phyloP scores from a whole-genome alignment of 2,797 vertebrate genomes.

The Benthosema pterotum region DNA sequence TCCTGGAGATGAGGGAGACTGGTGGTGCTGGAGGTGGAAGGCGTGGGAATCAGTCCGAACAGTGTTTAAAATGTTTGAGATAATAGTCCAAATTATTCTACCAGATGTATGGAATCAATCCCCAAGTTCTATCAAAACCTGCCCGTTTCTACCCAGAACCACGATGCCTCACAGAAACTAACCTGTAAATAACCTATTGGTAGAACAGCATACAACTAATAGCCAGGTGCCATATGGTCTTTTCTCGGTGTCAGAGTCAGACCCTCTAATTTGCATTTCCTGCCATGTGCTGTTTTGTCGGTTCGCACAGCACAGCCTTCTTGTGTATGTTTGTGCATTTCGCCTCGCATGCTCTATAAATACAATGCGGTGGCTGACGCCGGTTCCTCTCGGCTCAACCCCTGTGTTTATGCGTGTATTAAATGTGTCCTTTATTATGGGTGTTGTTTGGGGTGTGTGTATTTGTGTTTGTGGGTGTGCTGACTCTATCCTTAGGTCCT shows the following conservation, averaged over 20 bases:
- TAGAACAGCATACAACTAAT: conserved; percentile 5
- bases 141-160: no score
- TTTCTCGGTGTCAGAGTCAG: conserved; percentile 27
- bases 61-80: not conserved
- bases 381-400: conserved; percentile 55
- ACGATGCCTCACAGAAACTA: no score
- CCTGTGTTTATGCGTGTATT: conserved; percentile 56
- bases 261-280: conserved; percentile 61
- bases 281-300: conserved; percentile 41
- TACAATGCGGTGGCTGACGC: conserved; percentile 70
- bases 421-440: conserved; percentile 37
- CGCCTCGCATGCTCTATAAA: conserved; percentile 67
- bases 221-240: conserved; percentile 50
- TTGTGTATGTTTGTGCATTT: conserved; percentile 56
- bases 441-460: conserved; percentile 9
- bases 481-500: not conserved
- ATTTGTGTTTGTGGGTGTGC: conserved; percentile 7
- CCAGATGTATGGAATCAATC: not conserved
- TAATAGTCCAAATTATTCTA: not conserved
- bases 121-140: not conserved
- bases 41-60: not conserved
- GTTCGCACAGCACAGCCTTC: conserved; percentile 48
- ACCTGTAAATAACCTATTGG: no score
- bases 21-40: conserved; percentile 37
- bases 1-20: conserved; percentile 53